These are phyloP conservation scores for roundworm (Caenorhabditis elegans) DNA, from an alignment of 1,140 invertebrate genomes.

Conservation along the genomic window DNA sequence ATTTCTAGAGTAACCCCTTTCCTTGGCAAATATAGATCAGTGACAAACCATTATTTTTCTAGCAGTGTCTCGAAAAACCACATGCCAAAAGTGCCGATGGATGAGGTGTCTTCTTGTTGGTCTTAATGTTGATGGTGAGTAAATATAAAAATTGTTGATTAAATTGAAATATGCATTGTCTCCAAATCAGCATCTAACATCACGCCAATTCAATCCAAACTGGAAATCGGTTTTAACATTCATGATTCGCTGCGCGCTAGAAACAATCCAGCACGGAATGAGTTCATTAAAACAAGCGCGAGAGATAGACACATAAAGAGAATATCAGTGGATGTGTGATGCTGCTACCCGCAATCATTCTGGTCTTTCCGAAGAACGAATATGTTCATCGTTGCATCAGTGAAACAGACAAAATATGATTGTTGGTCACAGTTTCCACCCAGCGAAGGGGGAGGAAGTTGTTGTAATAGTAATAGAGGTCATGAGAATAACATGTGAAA, in stretches of 20 bases:
- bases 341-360: background rate
- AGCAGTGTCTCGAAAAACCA: background rate
- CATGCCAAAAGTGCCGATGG: conserved; percentile 12
- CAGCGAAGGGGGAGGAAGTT: no score
- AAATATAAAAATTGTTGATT: no score
- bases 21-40: background rate
- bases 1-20: no score
- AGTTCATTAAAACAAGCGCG: background rate
- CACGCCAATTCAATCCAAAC: background rate
- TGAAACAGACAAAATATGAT: conserved; percentile 9
- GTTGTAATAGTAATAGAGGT: background rate
- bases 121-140: conserved; percentile 7
- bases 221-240: background rate
- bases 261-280: conserved; percentile 23
- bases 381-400: conserved; percentile 15
- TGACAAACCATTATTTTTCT: background rate
- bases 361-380: conserved; percentile 17
- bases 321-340: background rate
- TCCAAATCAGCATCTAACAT: background rate
- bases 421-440: conserved; percentile 22
- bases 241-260: background rate
- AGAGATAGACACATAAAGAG: background rate
- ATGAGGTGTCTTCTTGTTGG: conserved; percentile 10
- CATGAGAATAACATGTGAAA: conserved; percentile 26
- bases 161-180: background rate